Conservation (phyloP, 2,113 vertebrate genomes). For the Charadrius vociferus region DNA sequence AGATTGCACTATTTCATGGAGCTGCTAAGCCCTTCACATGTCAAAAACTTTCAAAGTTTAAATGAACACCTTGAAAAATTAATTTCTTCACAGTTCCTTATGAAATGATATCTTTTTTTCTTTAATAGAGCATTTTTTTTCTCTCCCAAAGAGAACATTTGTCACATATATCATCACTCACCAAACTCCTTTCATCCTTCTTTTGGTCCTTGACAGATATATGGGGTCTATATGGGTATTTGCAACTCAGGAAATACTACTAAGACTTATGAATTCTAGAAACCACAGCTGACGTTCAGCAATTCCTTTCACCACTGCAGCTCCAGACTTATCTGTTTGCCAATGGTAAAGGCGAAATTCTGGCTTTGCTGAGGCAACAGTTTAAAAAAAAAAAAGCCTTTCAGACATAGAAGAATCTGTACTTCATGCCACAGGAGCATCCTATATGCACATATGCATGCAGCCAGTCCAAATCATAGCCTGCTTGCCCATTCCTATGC, state of each 20-base stretch:
- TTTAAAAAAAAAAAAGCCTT: not conserved
- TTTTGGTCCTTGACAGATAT: not conserved
- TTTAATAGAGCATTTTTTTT: not conserved
- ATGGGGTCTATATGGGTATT: not conserved
- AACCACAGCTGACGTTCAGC: not conserved
- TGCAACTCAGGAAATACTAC: not conserved
- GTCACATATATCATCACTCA: not conserved
- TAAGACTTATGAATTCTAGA: not conserved
- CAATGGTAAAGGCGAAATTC: not conserved
- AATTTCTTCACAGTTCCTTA: constrained; percentile 7
- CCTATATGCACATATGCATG: not conserved
- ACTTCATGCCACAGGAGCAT: not conserved
- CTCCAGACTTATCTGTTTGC: not conserved
- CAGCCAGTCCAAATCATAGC: not conserved
- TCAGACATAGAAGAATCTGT: not conserved
- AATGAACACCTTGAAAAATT: constrained; percentile 52
- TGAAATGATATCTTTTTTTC: not conserved
- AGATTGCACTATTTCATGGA: constrained; percentile 48
- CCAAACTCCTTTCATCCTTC: not conserved
- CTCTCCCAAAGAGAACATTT: not conserved
- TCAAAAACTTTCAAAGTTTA: constrained; percentile 64
- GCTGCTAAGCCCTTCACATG: constrained; percentile 54
- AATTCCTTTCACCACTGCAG: not conserved
- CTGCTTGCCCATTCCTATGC: not conserved
- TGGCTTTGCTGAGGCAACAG: not conserved